Conservation (phyloP, 2,113 vertebrate species). For the Tautogolabrus adspersus region DNA sequence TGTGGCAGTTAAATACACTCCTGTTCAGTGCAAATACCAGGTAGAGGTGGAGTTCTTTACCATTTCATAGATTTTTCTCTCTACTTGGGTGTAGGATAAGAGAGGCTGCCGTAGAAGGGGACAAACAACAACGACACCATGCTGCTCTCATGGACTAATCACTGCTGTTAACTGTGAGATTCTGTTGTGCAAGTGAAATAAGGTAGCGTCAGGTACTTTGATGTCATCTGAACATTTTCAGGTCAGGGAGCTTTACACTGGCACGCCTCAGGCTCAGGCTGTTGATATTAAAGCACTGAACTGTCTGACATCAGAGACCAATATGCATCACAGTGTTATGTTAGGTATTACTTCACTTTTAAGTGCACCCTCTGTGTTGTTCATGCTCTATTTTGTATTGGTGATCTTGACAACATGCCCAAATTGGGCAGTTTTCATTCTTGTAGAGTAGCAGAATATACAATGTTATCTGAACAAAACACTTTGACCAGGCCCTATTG, state of each 20-base stretch:
- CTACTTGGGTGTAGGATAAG: neutral
- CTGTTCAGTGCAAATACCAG: constrained; percentile 15
- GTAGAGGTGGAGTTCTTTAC: constrained; percentile 12
- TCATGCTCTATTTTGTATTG: neutral
- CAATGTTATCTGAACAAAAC: constrained; percentile 66
- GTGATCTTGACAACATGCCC: constrained; percentile 28
- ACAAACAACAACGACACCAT: constrained; percentile 1
- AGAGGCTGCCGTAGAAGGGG: neutral
- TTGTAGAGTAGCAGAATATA: constrained; percentile 26
- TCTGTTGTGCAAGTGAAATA: neutral
- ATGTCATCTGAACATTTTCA: constrained; percentile 31
- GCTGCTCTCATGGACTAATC: neutral
- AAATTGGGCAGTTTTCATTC: constrained; percentile 41
- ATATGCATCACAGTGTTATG: constrained; percentile 6
- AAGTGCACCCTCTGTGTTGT: neutral
- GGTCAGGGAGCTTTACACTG: constrained; percentile 32
- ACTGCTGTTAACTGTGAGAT: neutral
- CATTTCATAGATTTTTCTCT: neutral
- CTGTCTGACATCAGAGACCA: constrained; percentile 8
- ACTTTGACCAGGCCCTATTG: constrained; percentile 54
- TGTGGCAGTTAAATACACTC: constrained; percentile 10
- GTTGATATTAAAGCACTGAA: constrained; percentile 1
- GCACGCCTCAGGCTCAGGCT: constrained; percentile 5
- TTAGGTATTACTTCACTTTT: constrained; percentile 18
- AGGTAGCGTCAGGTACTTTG: constrained; percentile 9